Base-by-base conservation (phyloP, 2,113 vertebrate species). In the Notarius lentiginosus region DNA sequence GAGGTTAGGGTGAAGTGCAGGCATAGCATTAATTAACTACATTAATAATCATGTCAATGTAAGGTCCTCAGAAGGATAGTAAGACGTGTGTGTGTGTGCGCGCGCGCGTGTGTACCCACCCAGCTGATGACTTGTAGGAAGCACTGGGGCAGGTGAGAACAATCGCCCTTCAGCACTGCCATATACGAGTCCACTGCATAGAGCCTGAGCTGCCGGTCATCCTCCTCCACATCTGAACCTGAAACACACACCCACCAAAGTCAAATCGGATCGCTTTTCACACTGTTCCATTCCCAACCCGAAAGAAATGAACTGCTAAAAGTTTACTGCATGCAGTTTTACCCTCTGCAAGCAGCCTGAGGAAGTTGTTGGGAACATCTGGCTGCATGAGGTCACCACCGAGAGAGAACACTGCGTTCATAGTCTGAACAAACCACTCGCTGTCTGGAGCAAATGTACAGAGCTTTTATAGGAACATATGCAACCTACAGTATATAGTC, bases 81-180 rank as follows among this genome's bases (percentile, higher is more conserved):
- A 41, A 41, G 41, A 41, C 41, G 41, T 41, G 41, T 41, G 34
- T n/a, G n/a, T n/a, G n/a, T n/a, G n/a, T 56, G 84, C 58, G 30
- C 30, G 65, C 73, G n/a, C 61, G 34, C 61, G n/a, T 80, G 58
- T 89, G 88, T 87, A 68, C 97, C 96, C 93, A 99, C 98, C 98
- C 98, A 99, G 82, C 97, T 97, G 95, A 99, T 98, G 92, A 99
- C 97, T 93, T 99, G 98, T 61, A 99, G 95, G 91, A 99, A 99
- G 89, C 95, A 95, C 93, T 99, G 97, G 2, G 98, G 97, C 92
- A 97, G 96, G 84, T 95, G 90, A 2, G 91, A 84, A 20, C 88
- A 72, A n/a, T 93, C 94, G 81, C 91, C 92, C 89, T 95, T 95
- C 82, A 99, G 90, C 88, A 99, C 90, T 1, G 90, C 88, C 85